Evolutionary conservation across 2,113 vertebrate genomes (phyloP).

Genomic region (Leptocoma aspasia): DNA sequence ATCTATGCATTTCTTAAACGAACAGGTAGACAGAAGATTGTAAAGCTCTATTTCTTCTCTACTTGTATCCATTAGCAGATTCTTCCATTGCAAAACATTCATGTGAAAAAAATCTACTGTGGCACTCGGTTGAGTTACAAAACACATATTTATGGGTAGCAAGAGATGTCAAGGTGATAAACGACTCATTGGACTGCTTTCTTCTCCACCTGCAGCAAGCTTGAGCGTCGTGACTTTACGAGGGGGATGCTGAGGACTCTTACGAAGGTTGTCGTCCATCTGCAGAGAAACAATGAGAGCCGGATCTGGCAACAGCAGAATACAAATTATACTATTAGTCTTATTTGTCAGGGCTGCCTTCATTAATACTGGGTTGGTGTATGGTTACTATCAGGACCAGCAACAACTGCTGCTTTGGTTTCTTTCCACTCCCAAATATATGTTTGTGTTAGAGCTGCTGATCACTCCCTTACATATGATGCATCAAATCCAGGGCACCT

Average conservation of each 20-base stretch:
- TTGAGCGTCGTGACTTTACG: constrained; percentile 82
- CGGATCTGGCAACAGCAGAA: constrained; percentile 44
- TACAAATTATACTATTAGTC: background rate
- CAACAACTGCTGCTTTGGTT: background rate
- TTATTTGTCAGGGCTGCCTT: background rate
- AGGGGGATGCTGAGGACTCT: constrained; percentile 92
- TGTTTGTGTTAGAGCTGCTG: background rate
- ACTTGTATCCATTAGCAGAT: background rate
- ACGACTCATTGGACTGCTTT: constrained; percentile 73
- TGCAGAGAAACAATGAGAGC: constrained; percentile 71
- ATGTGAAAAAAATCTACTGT: background rate
- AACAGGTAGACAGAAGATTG: background rate
- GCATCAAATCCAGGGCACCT: background rate
- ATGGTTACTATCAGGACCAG: background rate
- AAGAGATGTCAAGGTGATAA: constrained; percentile 71
- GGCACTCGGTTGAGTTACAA: background rate
- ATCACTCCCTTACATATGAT: background rate
- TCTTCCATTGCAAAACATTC: constrained; percentile 12
- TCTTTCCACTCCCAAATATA: background rate
- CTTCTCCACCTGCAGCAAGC: constrained; percentile 72
- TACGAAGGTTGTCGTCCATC: constrained; percentile 98
- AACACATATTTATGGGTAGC: background rate
- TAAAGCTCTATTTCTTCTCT: constrained; percentile 1
- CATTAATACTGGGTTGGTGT: background rate
- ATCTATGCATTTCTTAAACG: constrained; percentile 21